Evolutionary conservation across 2,113 vertebrate species (phyloP).

Genomic region (Orientallactaga bullata): DNA sequence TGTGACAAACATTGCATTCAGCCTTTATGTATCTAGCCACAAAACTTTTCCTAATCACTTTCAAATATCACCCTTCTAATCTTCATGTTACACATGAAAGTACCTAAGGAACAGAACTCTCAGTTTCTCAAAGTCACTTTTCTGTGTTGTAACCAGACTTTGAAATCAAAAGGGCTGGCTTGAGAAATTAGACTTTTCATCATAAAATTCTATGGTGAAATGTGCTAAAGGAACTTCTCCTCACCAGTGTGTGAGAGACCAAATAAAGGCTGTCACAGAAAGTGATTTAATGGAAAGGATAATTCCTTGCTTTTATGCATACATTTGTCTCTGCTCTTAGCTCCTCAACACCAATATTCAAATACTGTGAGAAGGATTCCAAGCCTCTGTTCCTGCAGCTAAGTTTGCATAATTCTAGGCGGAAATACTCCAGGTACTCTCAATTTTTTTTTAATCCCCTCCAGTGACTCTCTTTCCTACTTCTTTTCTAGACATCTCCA

Average conservation of each 20-base stretch:
- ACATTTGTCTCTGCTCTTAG: background rate
- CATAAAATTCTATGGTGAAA: background rate
- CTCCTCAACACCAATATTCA: background rate
- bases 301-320: background rate
- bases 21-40: background rate
- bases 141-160: background rate
- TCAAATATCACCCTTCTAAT: background rate
- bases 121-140: background rate
- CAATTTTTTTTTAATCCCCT: background rate
- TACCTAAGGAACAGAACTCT: background rate
- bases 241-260: background rate
- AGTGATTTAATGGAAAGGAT: background rate
- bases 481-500: background rate
- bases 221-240: background rate
- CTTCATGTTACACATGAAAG: background rate
- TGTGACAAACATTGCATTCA: background rate
- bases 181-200: background rate
- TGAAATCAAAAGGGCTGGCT: background rate
- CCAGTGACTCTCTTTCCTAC: background rate
- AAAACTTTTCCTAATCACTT: background rate
- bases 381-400: background rate
- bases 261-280: background rate
- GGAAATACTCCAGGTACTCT: background rate
- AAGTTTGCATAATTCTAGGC: background rate
- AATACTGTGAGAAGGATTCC: background rate